Conservation (phyloP, 1,140 invertebrate species). For the Lepidurus apus region DNA sequence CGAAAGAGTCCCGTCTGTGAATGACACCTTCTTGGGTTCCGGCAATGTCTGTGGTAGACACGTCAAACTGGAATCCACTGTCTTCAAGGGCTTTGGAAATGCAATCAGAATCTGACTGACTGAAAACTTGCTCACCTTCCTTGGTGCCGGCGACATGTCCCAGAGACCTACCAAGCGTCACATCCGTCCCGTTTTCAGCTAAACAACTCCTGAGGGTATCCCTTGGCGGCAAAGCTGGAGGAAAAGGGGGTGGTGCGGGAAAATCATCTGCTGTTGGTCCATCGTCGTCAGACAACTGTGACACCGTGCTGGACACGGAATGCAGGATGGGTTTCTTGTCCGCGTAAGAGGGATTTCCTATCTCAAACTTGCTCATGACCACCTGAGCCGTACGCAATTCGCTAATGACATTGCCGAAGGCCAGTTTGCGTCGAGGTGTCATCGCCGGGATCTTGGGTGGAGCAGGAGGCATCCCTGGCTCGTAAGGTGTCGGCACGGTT, state of each 20-base stretch:
- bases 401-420: constrained; percentile 26
- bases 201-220: not conserved
- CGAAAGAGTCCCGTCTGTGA: not conserved
- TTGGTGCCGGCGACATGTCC: not conserved
- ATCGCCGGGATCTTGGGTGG: not conserved
- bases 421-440: constrained; percentile 29
- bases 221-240: not conserved
- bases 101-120: not conserved
- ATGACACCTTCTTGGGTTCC: not conserved
- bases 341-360: not conserved
- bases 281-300: not conserved
- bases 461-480: not conserved
- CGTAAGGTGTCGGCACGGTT: not conserved
- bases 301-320: not conserved
- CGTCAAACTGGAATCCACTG: constrained; percentile 27
- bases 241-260: not conserved
- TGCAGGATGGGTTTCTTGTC: not conserved
- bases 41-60: not conserved
- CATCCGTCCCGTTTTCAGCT: not conserved
- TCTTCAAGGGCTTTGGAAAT: constrained; percentile 25
- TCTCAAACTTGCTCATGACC: not conserved
- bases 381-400: constrained; percentile 14
- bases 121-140: constrained; percentile 5
- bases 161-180: constrained; percentile 7
- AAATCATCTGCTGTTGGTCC: not conserved